Conservation (phyloP, 2,888 invertebrate genomes). For the Machimus rusticus region DNA sequence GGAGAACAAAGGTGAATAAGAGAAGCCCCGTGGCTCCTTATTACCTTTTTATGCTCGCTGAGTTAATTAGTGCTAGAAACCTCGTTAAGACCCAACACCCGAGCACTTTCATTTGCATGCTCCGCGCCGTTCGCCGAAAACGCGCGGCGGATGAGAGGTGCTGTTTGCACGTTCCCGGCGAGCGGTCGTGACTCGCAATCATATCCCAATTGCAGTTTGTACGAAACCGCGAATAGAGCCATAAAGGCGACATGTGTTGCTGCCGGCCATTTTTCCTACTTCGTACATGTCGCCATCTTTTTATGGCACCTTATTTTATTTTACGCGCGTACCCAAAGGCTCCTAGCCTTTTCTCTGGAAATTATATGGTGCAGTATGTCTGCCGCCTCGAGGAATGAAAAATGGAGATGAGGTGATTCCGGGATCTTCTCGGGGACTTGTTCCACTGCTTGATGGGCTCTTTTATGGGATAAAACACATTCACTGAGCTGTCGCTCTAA, state of each 20-base stretch:
- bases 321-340: constrained; percentile 1
- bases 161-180: background rate
- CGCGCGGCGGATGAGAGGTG: background rate
- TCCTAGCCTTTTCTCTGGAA: background rate
- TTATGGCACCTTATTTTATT: constrained; percentile 33
- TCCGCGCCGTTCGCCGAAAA: background rate
- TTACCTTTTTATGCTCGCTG: constrained; percentile 21
- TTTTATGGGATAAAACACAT: constrained; percentile 14
- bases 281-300: constrained; percentile 30
- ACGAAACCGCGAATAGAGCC: constrained; percentile 13
- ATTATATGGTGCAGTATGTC: constrained; percentile 26
- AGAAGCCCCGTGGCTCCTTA: background rate
- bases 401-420: constrained; percentile 26
- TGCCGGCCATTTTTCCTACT: constrained; percentile 28
- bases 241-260: constrained; percentile 37
- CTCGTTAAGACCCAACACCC: constrained; percentile 31
- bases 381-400: constrained; percentile 11
- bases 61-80: constrained; percentile 30
- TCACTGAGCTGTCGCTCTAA: constrained; percentile 15
- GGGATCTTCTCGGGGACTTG: background rate
- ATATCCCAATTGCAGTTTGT: constrained; percentile 18
- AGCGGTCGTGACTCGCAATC: background rate
- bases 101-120: constrained; percentile 22
- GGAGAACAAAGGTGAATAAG: background rate
- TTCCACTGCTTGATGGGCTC: background rate